phyloP scores from a whole-genome alignment of 1,140 invertebrate species.

The Belonocnema kinseyi region DNA sequence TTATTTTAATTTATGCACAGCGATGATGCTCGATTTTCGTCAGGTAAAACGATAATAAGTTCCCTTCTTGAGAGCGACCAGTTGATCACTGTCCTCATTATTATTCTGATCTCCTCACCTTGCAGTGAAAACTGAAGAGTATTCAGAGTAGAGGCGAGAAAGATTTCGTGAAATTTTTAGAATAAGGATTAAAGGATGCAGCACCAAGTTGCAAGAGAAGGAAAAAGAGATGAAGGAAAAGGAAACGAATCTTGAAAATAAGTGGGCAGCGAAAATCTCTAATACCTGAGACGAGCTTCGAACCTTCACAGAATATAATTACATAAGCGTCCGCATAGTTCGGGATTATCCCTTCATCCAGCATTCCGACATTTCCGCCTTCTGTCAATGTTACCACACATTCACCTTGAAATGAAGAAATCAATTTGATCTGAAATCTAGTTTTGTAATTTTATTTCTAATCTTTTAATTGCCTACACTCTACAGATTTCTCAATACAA shows the following conservation, averaged over 20 bases:
- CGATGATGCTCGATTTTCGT: slow-evolving; percentile 11
- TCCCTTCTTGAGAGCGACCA: too few relatives aligned
- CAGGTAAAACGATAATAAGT: slow-evolving; percentile 10
- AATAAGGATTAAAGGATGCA: slow-evolving; percentile 1
- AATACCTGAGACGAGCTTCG: background rate
- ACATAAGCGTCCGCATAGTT: background rate
- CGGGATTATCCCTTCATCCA: background rate
- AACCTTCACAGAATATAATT: background rate
- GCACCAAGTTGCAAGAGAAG: background rate
- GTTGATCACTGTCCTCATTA: slow-evolving; percentile 12
- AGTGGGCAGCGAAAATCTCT: background rate
- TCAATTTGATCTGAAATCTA: background rate
- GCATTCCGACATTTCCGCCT: background rate
- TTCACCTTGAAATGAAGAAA: background rate
- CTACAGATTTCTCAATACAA: too few relatives aligned
- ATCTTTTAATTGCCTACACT: too few relatives aligned
- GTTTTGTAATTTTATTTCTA: too few relatives aligned
- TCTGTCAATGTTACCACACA: slow-evolving; percentile 7
- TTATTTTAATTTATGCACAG: slow-evolving; percentile 48
- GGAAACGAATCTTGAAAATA: slow-evolving; percentile 16
- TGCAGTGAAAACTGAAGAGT: background rate
- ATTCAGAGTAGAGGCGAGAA: background rate
- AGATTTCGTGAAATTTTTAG: background rate
- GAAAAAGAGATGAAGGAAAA: background rate
- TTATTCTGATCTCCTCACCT: slow-evolving; percentile 12